Evolutionary conservation across 2,888 invertebrate species (phyloP), one percentile per base, ranked within the genome.

Genomic region (Aspidiotus destructor): DNA sequence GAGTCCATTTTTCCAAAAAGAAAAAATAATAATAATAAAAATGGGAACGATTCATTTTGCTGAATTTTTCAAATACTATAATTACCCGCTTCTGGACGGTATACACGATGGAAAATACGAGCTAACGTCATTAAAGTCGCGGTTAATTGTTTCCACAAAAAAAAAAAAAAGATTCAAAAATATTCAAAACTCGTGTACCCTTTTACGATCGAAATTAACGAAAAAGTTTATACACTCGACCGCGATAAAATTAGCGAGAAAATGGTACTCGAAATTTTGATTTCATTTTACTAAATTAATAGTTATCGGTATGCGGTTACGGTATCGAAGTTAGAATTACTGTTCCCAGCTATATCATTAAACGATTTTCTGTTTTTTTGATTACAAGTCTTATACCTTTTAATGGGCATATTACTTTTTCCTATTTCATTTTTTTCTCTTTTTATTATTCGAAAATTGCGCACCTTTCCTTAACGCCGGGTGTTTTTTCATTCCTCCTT

Each of bases 311-410:
- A 44, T 55, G 64, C 57, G n/a, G 44, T 13, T 64, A 64, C 64
- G 64, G 42, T 58, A 65, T 65, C 58, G 58, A 65, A 44, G 57
- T 65, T 44, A 65, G 28, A 65, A 65, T 65, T 65, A 57, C 65
- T 15, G 44, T n/a, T 44, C 58, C 28, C 28, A 55, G 57, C 58
- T 65, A 57, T 55, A 65, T 65, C 58, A 65, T 65, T 65, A 65
- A 65, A 58, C 65, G 65, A 65, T 65, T 65, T 65, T 65, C 65
- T 65, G 65, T 65, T 65, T 65, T 58, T 65, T 65, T 41, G 48
- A 44, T 65, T 44, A 44, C 15, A 65, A 44, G 42, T 57, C 28
- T 65, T 13, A 44, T 55, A 60, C 16, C 55, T 44, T 65, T 65
- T 65, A 65, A 65, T 65, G 44, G 58, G 58, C 65, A 17, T 57